phyloP scores from a whole-genome alignment of 1,140 invertebrate species.

The Zaprionus taronus region DNA sequence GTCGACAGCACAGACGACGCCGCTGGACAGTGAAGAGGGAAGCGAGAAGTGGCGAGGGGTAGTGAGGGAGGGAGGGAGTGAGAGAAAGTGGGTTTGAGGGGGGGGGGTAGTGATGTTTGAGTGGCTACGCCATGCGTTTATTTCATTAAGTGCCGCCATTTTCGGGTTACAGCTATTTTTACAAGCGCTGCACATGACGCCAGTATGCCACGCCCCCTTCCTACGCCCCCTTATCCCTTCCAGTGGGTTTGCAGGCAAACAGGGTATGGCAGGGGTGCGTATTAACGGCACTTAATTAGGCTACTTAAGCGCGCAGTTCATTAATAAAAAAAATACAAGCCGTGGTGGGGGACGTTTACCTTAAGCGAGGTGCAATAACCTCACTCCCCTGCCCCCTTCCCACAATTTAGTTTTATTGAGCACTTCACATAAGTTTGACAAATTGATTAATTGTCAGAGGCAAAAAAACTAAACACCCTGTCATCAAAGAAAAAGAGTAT shows the following conservation, averaged over 20 bases:
- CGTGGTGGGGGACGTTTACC: neutral
- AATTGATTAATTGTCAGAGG: neutral
- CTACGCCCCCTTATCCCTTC: neutral
- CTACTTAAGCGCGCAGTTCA: neutral
- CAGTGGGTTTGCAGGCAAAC: neutral
- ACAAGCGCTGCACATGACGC: slow-evolving; percentile 48
- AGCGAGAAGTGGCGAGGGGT: neutral
- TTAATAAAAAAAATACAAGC: neutral
- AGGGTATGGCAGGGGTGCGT: neutral
- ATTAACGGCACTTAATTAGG: slow-evolving; percentile 12
- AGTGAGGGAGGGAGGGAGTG: slow-evolving; percentile 14
- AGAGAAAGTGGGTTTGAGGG: neutral
- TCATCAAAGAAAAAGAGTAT: neutral
- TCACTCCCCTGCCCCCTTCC: neutral
- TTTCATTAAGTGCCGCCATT: slow-evolving; percentile 75
- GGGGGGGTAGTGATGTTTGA: neutral
- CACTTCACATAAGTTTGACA: neutral
- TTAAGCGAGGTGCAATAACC: neutral
- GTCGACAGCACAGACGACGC: slow-evolving; percentile 2
- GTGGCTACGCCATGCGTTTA: slow-evolving; percentile 51
- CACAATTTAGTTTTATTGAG: neutral
- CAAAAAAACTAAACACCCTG: neutral
- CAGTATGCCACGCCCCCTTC: neutral
- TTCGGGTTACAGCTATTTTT: slow-evolving; percentile 68
- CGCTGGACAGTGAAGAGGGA: neutral